Evolutionary conservation across 2,113 vertebrate species (phyloP).

Genomic region (Antigone vipio): DNA sequence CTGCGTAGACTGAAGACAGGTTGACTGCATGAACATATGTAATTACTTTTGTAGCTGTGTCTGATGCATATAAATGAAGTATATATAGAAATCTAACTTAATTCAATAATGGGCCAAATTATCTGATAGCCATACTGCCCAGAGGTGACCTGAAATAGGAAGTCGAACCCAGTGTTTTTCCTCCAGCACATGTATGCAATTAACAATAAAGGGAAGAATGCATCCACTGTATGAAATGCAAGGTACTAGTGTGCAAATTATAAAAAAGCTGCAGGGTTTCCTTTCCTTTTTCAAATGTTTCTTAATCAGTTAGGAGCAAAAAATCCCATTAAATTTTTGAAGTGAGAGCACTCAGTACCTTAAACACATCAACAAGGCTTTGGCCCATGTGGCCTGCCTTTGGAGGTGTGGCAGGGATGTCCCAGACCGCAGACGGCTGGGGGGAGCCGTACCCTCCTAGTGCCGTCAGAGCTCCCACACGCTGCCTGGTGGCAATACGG

Average conservation of each 20-base stretch:
- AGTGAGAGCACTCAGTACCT: background rate
- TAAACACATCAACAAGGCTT: fast-evolving
- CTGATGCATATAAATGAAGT: background rate
- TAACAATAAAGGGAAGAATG: background rate
- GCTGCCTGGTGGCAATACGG: fast-evolving
- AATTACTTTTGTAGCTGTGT: background rate
- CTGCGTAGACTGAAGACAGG: background rate
- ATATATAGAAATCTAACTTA: background rate
- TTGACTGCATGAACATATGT: background rate
- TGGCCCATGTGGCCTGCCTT: background rate
- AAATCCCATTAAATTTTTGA: background rate
- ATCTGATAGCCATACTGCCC: background rate
- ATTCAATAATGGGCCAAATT: background rate
- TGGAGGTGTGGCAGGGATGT: background rate
- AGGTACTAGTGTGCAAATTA: background rate
- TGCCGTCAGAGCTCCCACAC: background rate
- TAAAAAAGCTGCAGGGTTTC: background rate
- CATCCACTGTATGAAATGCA: background rate
- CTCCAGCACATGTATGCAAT: background rate
- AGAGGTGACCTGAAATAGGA: background rate
- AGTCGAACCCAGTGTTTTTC: background rate
- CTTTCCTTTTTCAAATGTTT: background rate
- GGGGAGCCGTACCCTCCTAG: background rate
- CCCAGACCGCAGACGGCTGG: background rate
- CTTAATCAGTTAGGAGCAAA: background rate